Evolutionary conservation across 1,140 invertebrate genomes (phyloP), one percentile per base, ranked within the genome.

Genomic region (Prorops nasuta): DNA sequence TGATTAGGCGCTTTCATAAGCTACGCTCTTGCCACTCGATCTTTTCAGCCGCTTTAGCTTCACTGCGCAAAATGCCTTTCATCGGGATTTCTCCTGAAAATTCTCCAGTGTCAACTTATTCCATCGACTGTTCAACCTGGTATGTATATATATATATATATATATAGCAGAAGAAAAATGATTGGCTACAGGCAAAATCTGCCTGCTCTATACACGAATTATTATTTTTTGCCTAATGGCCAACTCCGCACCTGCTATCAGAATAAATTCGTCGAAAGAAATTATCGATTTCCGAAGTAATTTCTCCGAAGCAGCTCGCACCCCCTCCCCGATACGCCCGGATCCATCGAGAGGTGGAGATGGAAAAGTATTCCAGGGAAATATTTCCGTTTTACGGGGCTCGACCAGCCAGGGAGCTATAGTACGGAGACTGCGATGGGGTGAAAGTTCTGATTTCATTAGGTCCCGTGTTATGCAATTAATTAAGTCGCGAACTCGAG

Each of bases 391-490:
- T 66, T 74, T 73, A 66, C 17, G 44, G 36, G 36, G 54, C 53
- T 40, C 41, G 52, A 40, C 24, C 56, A 57, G 44, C 46, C 19
- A 43, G 51, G 53, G 49, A 60, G 57, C 61, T 55, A 43, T 53
- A 60, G 64, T 52, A 65, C 63, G 58, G 63, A 63, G 60, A 66
- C 52, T 58, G 56, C 54, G 60, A 61, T 58, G 58, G 59, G 44
- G 31, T 22, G 43, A 49, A 51, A 73, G 66, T 72, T 74, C 70
- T 75, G 74, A 76, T 77, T 77, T 77, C 73, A 76, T 77, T 77
- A 77, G 74, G 71, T 65, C 56, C 69, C 67, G 74, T 75, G 73
- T 77, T 77, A 77, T 76, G 73, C 74, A 73, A 77, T 77, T 77
- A 76, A 77, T 77, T 77, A 76, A 77, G 73, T 77, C 72, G 70